Evolutionary conservation across 2,113 vertebrate genomes (phyloP).

Genomic region (Semnornis frantzii): DNA sequence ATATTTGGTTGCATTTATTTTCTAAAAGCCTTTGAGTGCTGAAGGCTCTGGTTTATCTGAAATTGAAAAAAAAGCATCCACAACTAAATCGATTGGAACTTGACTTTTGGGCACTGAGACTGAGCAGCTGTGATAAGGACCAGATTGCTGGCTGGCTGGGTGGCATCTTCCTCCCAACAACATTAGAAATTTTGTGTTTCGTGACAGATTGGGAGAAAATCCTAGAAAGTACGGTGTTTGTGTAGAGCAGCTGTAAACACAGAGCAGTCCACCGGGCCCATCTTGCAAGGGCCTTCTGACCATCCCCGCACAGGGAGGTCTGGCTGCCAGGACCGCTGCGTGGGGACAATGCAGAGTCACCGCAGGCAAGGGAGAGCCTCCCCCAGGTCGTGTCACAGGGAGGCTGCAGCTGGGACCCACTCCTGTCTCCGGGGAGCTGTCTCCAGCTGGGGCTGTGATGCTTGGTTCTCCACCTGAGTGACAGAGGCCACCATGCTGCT

Average conservation of each 20-base stretch:
- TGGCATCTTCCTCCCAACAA: background rate
- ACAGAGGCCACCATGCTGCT: background rate
- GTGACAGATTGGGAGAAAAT: background rate
- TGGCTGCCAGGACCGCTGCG: background rate
- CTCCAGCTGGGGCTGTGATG: background rate
- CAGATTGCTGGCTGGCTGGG: background rate
- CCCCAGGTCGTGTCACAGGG: background rate
- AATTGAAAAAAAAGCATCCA: slow-evolving; percentile 17
- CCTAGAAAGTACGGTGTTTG: background rate
- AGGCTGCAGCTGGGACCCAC: background rate
- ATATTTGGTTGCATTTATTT: slow-evolving; percentile 10
- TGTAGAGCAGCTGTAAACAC: background rate
- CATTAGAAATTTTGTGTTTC: slow-evolving; percentile 9
- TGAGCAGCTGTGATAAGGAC: background rate
- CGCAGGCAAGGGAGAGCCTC: background rate
- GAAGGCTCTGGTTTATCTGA: background rate
- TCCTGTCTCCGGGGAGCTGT: background rate
- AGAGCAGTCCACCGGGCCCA: background rate
- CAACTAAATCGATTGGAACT: slow-evolving; percentile 17
- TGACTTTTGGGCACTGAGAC: slow-evolving; percentile 6
- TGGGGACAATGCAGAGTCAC: background rate
- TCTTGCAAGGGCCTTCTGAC: background rate
- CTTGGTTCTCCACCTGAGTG: background rate
- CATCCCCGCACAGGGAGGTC: accelerated
- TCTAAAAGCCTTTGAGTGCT: background rate